Conservation (phyloP, 2,888 invertebrate genomes). For the Pseudococcus viburni region DNA sequence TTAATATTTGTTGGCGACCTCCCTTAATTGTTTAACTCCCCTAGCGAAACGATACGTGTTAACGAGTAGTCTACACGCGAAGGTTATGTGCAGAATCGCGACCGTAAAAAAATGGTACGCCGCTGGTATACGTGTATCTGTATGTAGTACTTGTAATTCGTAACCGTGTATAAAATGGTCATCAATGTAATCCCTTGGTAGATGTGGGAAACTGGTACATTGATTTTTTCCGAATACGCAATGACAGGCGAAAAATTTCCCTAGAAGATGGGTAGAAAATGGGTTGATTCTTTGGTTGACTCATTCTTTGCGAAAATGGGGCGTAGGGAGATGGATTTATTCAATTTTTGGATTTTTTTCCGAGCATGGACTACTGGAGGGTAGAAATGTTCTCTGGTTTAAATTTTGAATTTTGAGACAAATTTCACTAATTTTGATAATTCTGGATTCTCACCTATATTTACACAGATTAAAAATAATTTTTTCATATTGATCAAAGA, state of each 20-base stretch:
- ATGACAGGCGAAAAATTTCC: slow-evolving; percentile 18
- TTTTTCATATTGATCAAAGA: too few relatives aligned
- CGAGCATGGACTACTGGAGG: too few relatives aligned
- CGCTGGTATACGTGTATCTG: background rate
- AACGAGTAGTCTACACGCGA: slow-evolving; percentile 29
- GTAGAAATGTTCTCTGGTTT: too few relatives aligned
- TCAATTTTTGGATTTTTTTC: background rate
- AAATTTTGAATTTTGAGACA: too few relatives aligned
- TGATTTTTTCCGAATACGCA: background rate
- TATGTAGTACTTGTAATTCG: background rate
- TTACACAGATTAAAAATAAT: too few relatives aligned
- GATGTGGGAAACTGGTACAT: slow-evolving; percentile 44
- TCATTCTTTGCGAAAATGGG: background rate
- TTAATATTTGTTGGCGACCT: slow-evolving; percentile 65
- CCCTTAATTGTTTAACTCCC: slow-evolving; percentile 64
- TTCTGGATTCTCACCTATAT: too few relatives aligned
- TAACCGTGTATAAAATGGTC: slow-evolving; percentile 21
- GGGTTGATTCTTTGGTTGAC: slow-evolving; percentile 4
- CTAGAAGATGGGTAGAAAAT: background rate
- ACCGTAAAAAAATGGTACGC: background rate
- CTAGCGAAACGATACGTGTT: slow-evolving; percentile 61
- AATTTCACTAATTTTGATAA: too few relatives aligned
- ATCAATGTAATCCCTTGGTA: slow-evolving; percentile 38
- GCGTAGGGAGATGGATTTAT: background rate
- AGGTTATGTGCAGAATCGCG: slow-evolving; percentile 26